Evolutionary conservation across 2,888 invertebrate species (phyloP).

Genomic region (Orthonychiurus folsomi): DNA sequence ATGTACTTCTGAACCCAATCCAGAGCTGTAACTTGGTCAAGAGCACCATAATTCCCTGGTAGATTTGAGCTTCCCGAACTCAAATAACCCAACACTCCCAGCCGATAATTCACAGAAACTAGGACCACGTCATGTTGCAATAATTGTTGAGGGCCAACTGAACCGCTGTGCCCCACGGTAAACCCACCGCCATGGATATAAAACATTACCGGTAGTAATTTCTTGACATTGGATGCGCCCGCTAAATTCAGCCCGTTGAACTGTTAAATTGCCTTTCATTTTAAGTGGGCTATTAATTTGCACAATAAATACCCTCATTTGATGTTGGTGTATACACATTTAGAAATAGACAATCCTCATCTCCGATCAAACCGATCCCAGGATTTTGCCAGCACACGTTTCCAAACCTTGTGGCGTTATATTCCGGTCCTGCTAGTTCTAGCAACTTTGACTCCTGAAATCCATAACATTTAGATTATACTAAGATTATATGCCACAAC

Average conservation of each 20-base stretch:
- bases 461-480: too few species aligned
- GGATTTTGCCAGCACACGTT: constrained; percentile 36
- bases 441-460: constrained; percentile 22
- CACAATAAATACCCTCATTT: not conserved
- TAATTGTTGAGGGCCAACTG: constrained; percentile 22
- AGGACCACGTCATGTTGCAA: constrained; percentile 26
- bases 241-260: too few species aligned
- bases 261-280: too few species aligned
- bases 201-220: constrained; percentile 41
- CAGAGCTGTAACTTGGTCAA: constrained; percentile 21
- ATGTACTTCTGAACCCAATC: constrained; percentile 27
- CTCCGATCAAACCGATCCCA: constrained; percentile 15
- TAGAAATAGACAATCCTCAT: constrained; percentile 42
- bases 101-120: constrained; percentile 33
- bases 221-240: constrained; percentile 34
- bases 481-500: too few species aligned
- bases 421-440: constrained; percentile 22
- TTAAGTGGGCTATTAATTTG: not conserved
- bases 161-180: constrained; percentile 17
- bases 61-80: constrained; percentile 19
- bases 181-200: constrained; percentile 36
- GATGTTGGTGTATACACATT: constrained; percentile 43
- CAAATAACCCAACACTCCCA: constrained; percentile 32
- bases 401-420: constrained; percentile 34
- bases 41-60: constrained; percentile 22